Conservation (phyloP, 2,797 vertebrate species). For the Cossypha dichroa region DNA sequence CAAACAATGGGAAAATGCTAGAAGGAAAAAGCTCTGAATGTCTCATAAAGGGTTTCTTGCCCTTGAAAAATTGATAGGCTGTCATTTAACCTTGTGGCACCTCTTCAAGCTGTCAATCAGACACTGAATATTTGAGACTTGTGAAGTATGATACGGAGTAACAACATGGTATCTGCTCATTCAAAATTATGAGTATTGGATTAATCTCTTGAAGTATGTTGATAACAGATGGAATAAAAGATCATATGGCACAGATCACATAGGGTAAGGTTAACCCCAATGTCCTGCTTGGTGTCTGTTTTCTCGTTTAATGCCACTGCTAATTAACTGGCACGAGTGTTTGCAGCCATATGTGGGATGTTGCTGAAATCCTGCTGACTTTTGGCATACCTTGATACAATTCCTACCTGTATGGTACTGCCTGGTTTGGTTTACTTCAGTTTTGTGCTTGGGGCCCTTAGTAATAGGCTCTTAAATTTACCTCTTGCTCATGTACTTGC, state of each 20-base stretch:
- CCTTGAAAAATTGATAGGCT: slow-evolving; percentile 69
- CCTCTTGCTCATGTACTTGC: background rate
- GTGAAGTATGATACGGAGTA: slow-evolving; percentile 40
- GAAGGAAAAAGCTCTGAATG: slow-evolving; percentile 16
- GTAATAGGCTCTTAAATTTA: background rate
- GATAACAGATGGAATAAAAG: slow-evolving; percentile 76
- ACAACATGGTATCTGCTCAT: slow-evolving; percentile 68
- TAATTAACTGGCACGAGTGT: slow-evolving; percentile 75
- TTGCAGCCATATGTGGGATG: slow-evolving; percentile 54
- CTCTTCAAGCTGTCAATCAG: slow-evolving; percentile 59
- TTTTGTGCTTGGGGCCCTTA: slow-evolving; percentile 25
- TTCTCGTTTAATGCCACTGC: slow-evolving; percentile 67
- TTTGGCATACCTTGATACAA: background rate
- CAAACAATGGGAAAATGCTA: slow-evolving; percentile 30
- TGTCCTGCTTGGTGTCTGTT: slow-evolving; percentile 75
- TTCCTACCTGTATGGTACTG: slow-evolving; percentile 33
- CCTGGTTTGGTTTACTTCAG: background rate
- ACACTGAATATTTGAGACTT: slow-evolving; percentile 40
- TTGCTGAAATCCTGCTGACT: slow-evolving; percentile 67
- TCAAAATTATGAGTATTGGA: slow-evolving; percentile 68
- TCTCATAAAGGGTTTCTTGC: slow-evolving; percentile 41
- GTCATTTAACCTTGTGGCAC: slow-evolving; percentile 60
- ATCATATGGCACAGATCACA: slow-evolving; percentile 70
- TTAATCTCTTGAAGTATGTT: slow-evolving; percentile 74
- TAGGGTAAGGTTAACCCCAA: slow-evolving; percentile 71